Base-by-base conservation (phyloP, 2,888 invertebrate species). In the Epirrita christyi region DNA sequence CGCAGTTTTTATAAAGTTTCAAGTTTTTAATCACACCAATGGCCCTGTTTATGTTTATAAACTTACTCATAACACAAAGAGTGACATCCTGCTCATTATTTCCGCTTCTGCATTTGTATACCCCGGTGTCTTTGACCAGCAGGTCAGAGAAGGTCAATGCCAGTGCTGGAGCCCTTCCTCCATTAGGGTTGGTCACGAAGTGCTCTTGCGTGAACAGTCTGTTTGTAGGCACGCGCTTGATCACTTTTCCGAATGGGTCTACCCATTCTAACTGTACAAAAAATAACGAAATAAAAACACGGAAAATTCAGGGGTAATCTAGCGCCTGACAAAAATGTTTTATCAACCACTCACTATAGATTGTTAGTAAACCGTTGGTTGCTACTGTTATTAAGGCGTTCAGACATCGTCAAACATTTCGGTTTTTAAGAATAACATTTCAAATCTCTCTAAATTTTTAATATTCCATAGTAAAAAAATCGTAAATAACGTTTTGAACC, bases 51-150 rank as follows among this genome's bases (percentile, higher is more conserved):
- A 21, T 21, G 21, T 21, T 4, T 4, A 2, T 21, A 4, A 21
- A 74, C 80, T 72, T 62, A 87, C 90, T 84, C 53, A 90, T 81
- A 21, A 89, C 78, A 68, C 90, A 91, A 4, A 90, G 52, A 0
- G 81, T 68, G 6, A 84, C 70, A 6, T 72, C 70, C 47, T 74
- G 63, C 3, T 61, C 58, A 5, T 64, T 41, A 0, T 74, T 71
- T 1, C 83, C 87, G n/a, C 81, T 75, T 1, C 72, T 77, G 45
- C 90, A 91, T 37, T 71, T 63, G 70, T 88, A 90, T 0, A 77
- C 54, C 0, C 90, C 90, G 7, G 78, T 81, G 42, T 91, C 88
- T 4, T 72, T 71, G 0, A 80, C 80, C 6, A 50, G 45, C 6
- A 82, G 72, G 1, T 71, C 68, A 0, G 71, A 74, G 44, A 89